These are phyloP conservation scores for Nipponacmea schrenckii DNA, from an alignment of 2,888 invertebrate genomes.

Conservation along the genomic window DNA sequence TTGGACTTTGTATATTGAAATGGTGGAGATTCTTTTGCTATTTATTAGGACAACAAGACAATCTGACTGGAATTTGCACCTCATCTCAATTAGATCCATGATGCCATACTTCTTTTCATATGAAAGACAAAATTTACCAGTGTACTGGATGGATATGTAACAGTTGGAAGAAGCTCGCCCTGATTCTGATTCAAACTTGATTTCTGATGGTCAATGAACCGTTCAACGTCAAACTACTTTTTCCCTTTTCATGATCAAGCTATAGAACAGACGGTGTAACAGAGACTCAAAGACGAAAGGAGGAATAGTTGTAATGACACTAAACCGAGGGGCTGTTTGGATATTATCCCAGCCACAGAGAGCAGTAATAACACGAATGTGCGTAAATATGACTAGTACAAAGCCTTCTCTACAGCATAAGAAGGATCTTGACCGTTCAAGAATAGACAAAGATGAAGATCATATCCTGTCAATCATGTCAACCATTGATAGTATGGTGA, in stretches of 20 bases:
- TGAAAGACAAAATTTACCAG: not conserved
- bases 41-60: constrained; percentile 23
- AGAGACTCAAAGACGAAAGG: constrained; percentile 14
- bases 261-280: constrained; percentile 11
- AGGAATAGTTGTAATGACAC: constrained; percentile 2
- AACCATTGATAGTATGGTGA: constrained; percentile 4
- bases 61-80: constrained; percentile 25
- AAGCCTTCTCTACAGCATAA: not conserved
- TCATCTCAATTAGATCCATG: not conserved
- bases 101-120: constrained; percentile 4
- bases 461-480: not conserved
- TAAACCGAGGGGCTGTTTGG: constrained; percentile 10
- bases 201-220: constrained; percentile 4
- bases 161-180: not conserved
- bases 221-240: not conserved
- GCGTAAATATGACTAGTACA: not conserved
- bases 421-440: not conserved
- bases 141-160: constrained; percentile 23
- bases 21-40: constrained; percentile 16
- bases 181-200: not conserved
- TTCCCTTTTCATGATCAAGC: not conserved
- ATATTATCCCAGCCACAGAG: not conserved
- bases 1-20: constrained; percentile 21
- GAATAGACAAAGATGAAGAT: not conserved
- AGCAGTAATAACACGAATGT: constrained; percentile 4